Percentiles rank a stretch among this genome's conserved stretches.
Evolutionary conservation across 2,113 vertebrate species (phyloP).

Genomic region (Cynopterus brachyotis): DNA sequence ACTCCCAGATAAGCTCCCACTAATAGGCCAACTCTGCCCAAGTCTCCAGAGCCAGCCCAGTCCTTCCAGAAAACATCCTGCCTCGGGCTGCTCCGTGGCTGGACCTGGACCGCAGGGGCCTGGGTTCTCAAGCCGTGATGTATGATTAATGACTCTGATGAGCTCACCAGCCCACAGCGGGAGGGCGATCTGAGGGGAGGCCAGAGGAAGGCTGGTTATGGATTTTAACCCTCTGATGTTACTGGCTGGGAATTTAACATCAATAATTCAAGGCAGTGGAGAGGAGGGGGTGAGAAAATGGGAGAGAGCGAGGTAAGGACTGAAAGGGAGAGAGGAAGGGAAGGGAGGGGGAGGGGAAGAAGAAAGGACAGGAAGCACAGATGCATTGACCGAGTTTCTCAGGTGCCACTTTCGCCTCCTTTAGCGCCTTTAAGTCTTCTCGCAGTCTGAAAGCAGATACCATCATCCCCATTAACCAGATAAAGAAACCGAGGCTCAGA

Average conservation of each 20-base stretch:
- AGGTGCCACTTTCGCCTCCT: neutral
- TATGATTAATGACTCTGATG: slow-evolving; percentile 62
- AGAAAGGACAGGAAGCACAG: neutral
- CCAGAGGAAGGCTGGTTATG: slow-evolving; percentile 67
- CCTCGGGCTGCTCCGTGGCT: neutral
- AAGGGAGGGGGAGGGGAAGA: slow-evolving; percentile 17
- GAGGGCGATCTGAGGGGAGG: slow-evolving; percentile 43
- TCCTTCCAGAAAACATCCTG: slow-evolving; percentile 4
- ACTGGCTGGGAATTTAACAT: slow-evolving; percentile 74
- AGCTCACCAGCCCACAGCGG: slow-evolving; percentile 25
- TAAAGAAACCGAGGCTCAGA: neutral
- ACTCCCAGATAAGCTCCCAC: neutral
- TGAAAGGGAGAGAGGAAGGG: neutral
- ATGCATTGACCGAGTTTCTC: neutral
- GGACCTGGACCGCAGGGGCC: slow-evolving; percentile 33
- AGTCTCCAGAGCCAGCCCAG: neutral
- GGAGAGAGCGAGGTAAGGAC: neutral
- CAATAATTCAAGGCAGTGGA: slow-evolving; percentile 73
- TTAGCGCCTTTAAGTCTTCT: neutral
- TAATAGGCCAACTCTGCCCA: neutral
- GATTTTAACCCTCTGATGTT: slow-evolving; percentile 62
- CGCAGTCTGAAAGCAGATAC: neutral
- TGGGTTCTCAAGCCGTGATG: neutral
- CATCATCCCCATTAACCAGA: neutral
- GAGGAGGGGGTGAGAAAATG: slow-evolving; percentile 39